phyloP scores from a whole-genome alignment of 1,140 invertebrate species.

The Drosophila suzukii region DNA sequence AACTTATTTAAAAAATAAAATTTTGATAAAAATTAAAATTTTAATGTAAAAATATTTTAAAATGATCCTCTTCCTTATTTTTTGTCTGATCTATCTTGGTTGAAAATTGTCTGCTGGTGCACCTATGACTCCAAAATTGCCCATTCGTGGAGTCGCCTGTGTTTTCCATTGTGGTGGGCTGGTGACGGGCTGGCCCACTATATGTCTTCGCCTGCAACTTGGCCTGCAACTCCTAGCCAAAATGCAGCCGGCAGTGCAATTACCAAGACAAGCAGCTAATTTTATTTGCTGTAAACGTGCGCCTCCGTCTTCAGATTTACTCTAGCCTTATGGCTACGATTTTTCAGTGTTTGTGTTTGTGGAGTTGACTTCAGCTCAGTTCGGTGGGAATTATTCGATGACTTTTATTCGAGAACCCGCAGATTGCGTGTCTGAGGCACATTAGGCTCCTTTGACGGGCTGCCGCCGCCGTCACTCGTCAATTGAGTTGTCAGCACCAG shows the following conservation, averaged over 20 bases:
- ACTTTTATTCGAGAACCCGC: conserved; percentile 32
- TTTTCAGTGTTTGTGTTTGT: conserved; percentile 13
- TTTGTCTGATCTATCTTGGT: too few relatives aligned
- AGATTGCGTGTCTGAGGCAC: conserved; percentile 59
- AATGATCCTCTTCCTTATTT: too few relatives aligned
- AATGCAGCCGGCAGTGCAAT: conserved; percentile 50
- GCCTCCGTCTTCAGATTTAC: conserved; percentile 45
- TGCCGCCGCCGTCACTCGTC: conserved; percentile 31
- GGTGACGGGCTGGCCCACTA: conserved; percentile 46
- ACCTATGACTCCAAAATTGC: conserved; percentile 1
- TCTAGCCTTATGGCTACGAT: conserved; percentile 16
- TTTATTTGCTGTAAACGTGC: conserved; percentile 79
- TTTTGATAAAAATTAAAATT: too few relatives aligned
- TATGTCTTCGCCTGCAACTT: conserved; percentile 33
- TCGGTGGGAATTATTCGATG: conserved; percentile 65
- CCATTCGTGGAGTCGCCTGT: conserved; percentile 17
- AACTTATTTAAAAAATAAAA: too few relatives aligned
- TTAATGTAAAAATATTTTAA: too few relatives aligned
- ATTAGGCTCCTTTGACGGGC: conserved; percentile 45
- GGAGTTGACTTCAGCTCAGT: conserved; percentile 20
- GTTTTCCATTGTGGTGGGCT: conserved; percentile 19
- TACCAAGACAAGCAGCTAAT: conserved; percentile 80
- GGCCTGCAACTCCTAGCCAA: conserved; percentile 36
- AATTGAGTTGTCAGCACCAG: conserved; percentile 68
- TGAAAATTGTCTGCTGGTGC: not conserved